These are phyloP conservation scores for Girardinus metallicus DNA, from an alignment of 2,797 vertebrate species.

Conservation along the genomic window DNA sequence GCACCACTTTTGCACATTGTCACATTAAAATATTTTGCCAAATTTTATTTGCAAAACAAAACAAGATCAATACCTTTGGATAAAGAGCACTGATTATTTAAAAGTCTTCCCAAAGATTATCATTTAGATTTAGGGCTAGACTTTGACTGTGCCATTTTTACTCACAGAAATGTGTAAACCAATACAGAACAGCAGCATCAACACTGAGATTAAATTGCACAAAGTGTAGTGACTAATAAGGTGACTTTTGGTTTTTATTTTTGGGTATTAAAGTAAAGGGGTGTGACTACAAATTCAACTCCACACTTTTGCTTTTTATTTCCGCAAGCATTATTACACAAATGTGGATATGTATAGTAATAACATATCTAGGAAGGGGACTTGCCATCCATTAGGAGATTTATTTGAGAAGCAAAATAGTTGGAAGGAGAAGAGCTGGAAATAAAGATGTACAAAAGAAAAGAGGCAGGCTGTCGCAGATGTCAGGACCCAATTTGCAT, in stretches of 20 bases:
- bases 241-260: not conserved
- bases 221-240: not conserved
- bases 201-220: not conserved
- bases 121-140: not conserved
- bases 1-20: not conserved
- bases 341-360: slow-evolving; percentile 33
- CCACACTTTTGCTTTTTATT: not conserved
- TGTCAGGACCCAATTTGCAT: slow-evolving; percentile 84
- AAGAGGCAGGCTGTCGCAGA: slow-evolving; percentile 78
- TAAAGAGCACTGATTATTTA: not conserved
- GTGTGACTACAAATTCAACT: not conserved
- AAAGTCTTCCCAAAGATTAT: not conserved
- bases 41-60: not conserved
- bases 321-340: slow-evolving; percentile 18
- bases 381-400: slow-evolving; percentile 42
- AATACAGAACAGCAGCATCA: not conserved
- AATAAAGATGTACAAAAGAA: slow-evolving; percentile 80
- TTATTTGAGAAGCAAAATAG: slow-evolving; percentile 56
- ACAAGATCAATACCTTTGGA: not conserved
- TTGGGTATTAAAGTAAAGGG: not conserved
- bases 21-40: not conserved
- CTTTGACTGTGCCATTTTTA: too few relatives aligned
- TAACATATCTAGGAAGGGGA: slow-evolving; percentile 30
- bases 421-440: slow-evolving; percentile 65
- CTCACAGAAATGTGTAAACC: too few relatives aligned